Evolutionary conservation across 2,113 vertebrate genomes (phyloP).

Genomic region (Tichodroma muraria): DNA sequence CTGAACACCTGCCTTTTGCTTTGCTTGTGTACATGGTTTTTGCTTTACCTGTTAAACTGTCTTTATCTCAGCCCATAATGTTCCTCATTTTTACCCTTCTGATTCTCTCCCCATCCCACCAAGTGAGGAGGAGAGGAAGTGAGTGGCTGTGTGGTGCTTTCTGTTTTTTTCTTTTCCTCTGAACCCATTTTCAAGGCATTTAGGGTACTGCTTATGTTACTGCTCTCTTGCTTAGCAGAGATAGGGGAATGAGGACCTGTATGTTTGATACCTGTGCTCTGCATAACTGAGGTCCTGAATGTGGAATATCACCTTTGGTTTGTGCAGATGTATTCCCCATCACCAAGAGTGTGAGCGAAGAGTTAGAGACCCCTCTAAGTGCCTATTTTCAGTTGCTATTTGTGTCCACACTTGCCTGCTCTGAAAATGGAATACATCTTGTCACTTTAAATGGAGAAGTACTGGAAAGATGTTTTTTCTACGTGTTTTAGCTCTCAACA

Average conservation of each 20-base stretch:
- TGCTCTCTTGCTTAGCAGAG: neutral
- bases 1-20: neutral
- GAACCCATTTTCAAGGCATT: neutral
- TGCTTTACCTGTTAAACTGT: neutral
- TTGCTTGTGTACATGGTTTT: neutral
- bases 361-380: neutral
- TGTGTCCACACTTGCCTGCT: neutral
- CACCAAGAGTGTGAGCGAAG: neutral
- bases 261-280: neutral
- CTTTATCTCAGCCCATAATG: neutral
- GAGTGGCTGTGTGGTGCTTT: neutral
- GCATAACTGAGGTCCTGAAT: fast-evolving
- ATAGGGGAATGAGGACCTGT: neutral
- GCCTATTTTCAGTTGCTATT: neutral
- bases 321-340: too few species aligned
- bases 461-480: neutral
- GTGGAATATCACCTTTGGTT: neutral
- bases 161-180: neutral
- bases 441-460: neutral
- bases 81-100: neutral
- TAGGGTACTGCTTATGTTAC: neutral
- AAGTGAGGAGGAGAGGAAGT: fast-evolving
- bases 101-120: neutral
- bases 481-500: neutral
- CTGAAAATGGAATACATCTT: neutral